Evolutionary conservation across 2,113 vertebrate species (phyloP).

Genomic region (Antennarius striatus): DNA sequence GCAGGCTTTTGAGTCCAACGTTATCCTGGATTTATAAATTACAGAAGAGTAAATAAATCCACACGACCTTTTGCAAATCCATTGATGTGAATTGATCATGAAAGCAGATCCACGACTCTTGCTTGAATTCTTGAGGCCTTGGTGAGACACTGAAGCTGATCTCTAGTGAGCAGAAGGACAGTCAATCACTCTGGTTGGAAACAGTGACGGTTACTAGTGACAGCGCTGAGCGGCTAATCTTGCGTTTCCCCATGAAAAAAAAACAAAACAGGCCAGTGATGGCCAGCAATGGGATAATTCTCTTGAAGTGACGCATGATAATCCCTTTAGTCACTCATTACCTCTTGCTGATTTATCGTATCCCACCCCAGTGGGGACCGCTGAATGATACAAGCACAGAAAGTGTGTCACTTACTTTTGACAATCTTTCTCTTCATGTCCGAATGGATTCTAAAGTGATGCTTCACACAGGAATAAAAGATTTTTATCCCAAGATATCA

Average conservation of each 20-base stretch:
- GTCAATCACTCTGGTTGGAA: slow-evolving; percentile 4
- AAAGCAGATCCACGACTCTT: not conserved
- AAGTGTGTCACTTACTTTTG: not conserved
- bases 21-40: slow-evolving; percentile 12
- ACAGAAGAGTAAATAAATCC: not conserved
- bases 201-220: not conserved
- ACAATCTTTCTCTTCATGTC: slow-evolving; percentile 1
- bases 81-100: not conserved
- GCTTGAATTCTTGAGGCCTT: slow-evolving; percentile 14
- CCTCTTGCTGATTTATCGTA: slow-evolving; percentile 40
- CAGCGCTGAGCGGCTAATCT: slow-evolving; percentile 34
- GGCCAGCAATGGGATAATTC: slow-evolving; percentile 53
- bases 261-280: slow-evolving; percentile 41
- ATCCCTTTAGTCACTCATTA: slow-evolving; percentile 79
- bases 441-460: not conserved
- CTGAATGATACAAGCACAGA: slow-evolving; percentile 13
- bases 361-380: slow-evolving; percentile 18
- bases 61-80: not conserved
- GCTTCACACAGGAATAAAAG: not conserved
- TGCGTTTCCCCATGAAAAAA: slow-evolving; percentile 32
- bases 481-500: not conserved
- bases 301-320: slow-evolving; percentile 70
- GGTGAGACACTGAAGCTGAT: slow-evolving; percentile 14
- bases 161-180: slow-evolving; percentile 17
- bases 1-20: not conserved